Conservation (phyloP, 1,140 invertebrate species). For the Wiebesia pumilae region DNA sequence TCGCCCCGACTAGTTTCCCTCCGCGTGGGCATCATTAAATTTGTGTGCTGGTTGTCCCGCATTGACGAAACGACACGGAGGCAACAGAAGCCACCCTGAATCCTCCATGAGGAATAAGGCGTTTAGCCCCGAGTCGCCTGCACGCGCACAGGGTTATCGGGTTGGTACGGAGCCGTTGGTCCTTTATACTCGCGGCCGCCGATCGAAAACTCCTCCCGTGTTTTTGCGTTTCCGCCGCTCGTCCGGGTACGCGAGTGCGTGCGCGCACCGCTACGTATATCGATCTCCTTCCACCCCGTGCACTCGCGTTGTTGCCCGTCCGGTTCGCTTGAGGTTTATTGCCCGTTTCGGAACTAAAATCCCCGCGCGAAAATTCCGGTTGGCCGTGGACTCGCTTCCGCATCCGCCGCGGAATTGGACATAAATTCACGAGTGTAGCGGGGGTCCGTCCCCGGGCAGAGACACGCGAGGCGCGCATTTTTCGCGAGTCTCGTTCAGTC, state of each 20-base stretch:
- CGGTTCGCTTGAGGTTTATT: conserved; percentile 58
- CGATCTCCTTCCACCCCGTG: not conserved
- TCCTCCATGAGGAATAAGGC: not conserved
- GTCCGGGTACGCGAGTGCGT: not conserved
- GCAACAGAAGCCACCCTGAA: not conserved
- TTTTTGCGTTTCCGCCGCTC: not conserved
- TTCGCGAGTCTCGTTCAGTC: no score
- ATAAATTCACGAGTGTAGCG: conserved; percentile 60
- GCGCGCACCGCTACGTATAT: not conserved
- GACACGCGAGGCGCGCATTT: no score
- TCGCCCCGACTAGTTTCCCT: conserved; percentile 18
- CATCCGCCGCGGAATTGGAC: conserved; percentile 62
- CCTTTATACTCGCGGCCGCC: conserved; percentile 12
- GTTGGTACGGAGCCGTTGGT: not conserved
- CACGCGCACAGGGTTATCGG: not conserved
- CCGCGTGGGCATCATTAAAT: conserved; percentile 44
- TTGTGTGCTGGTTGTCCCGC: conserved; percentile 9
- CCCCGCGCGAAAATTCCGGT: conserved; percentile 63
- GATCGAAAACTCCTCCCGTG: conserved; percentile 29
- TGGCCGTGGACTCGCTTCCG: conserved; percentile 53
- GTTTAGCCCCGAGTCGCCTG: no score
- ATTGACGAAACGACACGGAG: not conserved
- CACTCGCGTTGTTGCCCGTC: not conserved
- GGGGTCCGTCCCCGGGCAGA: no score
- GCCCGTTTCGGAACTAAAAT: conserved; percentile 54